phyloP scores from a whole-genome alignment of 1,140 invertebrate species.

The Zaprionus africanus region DNA sequence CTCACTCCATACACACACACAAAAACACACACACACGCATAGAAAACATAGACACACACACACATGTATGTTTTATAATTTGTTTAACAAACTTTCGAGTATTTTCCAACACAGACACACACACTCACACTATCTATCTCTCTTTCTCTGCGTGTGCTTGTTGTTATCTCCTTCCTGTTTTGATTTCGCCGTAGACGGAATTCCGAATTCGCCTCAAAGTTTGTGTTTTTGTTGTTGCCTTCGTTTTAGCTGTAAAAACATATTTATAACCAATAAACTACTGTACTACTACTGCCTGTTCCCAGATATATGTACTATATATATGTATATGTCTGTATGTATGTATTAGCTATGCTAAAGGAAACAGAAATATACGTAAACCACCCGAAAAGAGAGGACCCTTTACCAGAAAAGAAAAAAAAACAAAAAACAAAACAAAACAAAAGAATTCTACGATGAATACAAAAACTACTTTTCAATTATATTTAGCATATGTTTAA shows the following conservation, averaged over 20 bases:
- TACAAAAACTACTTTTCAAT: conserved; percentile 37
- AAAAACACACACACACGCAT: conserved; percentile 18
- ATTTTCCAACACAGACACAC: conserved; percentile 43
- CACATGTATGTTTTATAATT: conserved; percentile 48
- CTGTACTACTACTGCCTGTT: conserved; percentile 52
- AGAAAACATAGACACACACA: conserved; percentile 22
- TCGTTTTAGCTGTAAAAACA: conserved; percentile 59
- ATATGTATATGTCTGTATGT: conserved; percentile 56
- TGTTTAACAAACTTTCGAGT: conserved; percentile 34
- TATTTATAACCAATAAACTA: conserved; percentile 8
- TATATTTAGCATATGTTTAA: conserved; percentile 43
- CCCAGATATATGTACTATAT: conserved; percentile 53
- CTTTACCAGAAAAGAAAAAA: conserved; percentile 62
- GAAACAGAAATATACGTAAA: conserved; percentile 65
- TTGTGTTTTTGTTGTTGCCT: conserved; percentile 70
- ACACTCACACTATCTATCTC: neutral
- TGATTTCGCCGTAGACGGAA: conserved; percentile 47
- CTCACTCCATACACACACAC: conserved; percentile 18
- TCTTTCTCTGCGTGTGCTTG: conserved; percentile 45
- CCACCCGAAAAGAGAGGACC: conserved; percentile 72
- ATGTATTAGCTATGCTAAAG: conserved; percentile 53
- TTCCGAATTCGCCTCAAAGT: conserved; percentile 32
- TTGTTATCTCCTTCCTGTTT: conserved; percentile 36
- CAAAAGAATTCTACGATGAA: conserved; percentile 19
- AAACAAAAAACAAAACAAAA: conserved; percentile 24